Percentiles rank a stretch among this genome's conserved stretches.
Conservation (phyloP, 2,113 vertebrate species). For the Antennarius striatus region DNA sequence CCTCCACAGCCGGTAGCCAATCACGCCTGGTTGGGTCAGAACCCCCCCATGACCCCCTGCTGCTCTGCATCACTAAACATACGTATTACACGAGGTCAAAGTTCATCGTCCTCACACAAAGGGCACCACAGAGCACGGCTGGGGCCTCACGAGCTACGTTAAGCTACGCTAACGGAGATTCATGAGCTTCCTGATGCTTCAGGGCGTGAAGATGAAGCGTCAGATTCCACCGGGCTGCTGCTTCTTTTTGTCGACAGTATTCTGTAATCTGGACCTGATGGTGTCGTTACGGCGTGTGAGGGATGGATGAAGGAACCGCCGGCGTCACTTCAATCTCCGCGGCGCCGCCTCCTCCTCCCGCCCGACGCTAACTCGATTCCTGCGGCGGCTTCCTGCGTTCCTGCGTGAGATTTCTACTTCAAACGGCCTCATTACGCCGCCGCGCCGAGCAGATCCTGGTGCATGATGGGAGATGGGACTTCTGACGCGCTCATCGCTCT, state of each 20-base stretch:
- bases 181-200: constrained; percentile 20
- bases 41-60: no score
- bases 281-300: constrained; percentile 23
- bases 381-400: constrained; percentile 5
- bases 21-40: no score
- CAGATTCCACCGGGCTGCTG: constrained; percentile 24
- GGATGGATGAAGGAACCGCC: constrained; percentile 24
- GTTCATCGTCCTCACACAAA: no score
- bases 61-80: no score
- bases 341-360: background rate
- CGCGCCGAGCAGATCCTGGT: background rate
- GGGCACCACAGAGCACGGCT: no score
- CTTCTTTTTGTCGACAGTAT: constrained; percentile 1
- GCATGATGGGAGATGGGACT: background rate
- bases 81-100: no score
- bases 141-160: no score
- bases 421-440: constrained; percentile 10
- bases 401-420: constrained; percentile 3
- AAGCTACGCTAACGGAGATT: no score
- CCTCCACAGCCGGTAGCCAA: no score
- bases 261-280: constrained; percentile 19
- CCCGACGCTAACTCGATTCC: constrained; percentile 17
- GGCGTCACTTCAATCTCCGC: constrained; percentile 40
- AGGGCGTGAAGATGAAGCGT: constrained; percentile 20
- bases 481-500: no score